Percentiles rank a stretch among this genome's conserved stretches.
Evolutionary conservation across 2,888 invertebrate genomes (phyloP).

Genomic region (Oscheius sp.): DNA sequence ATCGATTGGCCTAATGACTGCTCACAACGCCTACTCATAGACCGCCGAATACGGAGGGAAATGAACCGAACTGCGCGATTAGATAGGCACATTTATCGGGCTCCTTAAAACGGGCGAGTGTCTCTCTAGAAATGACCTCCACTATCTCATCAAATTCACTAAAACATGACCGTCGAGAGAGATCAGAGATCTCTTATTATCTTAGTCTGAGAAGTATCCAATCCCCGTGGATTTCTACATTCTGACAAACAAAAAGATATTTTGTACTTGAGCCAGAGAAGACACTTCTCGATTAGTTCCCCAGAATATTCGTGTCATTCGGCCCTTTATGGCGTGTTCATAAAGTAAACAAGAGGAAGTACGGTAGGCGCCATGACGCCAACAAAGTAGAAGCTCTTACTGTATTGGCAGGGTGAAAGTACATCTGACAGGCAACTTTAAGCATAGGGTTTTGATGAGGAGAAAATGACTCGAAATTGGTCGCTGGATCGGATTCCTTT

Average conservation of each 20-base stretch:
- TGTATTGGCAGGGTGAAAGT: not conserved
- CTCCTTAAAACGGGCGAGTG: not conserved
- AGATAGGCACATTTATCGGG: constrained; percentile 19
- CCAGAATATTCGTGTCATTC: constrained; percentile 21
- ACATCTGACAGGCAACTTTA: not conserved
- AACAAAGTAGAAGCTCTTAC: not conserved
- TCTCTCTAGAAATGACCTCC: not conserved
- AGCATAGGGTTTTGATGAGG: too few relatives aligned
- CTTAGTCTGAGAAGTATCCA: too few relatives aligned
- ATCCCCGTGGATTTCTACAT: too few relatives aligned
- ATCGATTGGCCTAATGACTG: constrained; percentile 28
- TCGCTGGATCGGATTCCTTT: too few relatives aligned
- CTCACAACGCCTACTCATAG: constrained; percentile 11
- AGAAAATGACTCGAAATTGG: too few relatives aligned
- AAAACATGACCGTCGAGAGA: too few relatives aligned
- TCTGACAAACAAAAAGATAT: too few relatives aligned
- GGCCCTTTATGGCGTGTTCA: constrained; percentile 27
- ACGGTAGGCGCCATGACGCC: constrained; percentile 28
- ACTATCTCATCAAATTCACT: too few relatives aligned
- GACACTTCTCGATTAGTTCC: too few relatives aligned
- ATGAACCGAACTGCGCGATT: constrained; percentile 4
- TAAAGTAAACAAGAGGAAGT: constrained; percentile 15
- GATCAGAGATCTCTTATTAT: too few relatives aligned
- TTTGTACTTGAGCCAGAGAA: too few relatives aligned
- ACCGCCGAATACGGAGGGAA: not conserved